Percentiles rank a stretch among this genome's conserved stretches.
Conservation (phyloP, 2,797 vertebrate species). For the Acrossocheilus wenchowensis region DNA sequence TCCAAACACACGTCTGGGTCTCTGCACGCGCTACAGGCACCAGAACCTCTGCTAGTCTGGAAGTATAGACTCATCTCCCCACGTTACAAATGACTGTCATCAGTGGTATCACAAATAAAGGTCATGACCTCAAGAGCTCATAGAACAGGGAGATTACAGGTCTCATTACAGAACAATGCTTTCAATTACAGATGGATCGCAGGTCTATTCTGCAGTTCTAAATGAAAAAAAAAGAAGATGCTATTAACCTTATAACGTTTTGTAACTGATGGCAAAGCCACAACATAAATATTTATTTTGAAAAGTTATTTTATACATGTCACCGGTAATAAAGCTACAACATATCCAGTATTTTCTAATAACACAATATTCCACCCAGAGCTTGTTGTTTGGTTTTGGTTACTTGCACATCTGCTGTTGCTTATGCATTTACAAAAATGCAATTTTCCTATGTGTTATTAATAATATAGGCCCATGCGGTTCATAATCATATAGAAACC, state of each 20-base stretch:
- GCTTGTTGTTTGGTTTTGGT: not conserved
- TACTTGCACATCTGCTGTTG: not conserved
- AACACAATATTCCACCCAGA: not conserved
- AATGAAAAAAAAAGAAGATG: not conserved
- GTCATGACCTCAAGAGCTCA: constrained; percentile 20
- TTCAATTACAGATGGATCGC: not conserved
- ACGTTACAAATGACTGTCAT: not conserved
- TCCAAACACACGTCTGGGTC: not conserved
- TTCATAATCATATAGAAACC: not conserved
- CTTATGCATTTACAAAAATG: constrained; percentile 1
- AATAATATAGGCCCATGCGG: not conserved
- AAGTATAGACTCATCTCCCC: not conserved
- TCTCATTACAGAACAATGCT: constrained; percentile 21
- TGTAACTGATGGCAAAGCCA: not conserved
- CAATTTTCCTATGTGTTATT: not conserved
- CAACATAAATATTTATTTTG: not conserved
- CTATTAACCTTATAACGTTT: not conserved
- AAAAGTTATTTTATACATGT: not conserved
- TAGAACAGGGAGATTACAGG: constrained; percentile 14
- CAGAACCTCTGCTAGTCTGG: not conserved
- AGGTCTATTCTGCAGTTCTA: not conserved
- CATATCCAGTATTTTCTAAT: constrained; percentile 2
- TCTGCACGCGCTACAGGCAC: not conserved
- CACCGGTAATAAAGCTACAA: not conserved
- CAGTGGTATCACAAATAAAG: constrained; percentile 8